These are phyloP conservation scores for Rhorus exstirpatorius DNA, from an alignment of 2,888 invertebrate species.

Conservation along the genomic window DNA sequence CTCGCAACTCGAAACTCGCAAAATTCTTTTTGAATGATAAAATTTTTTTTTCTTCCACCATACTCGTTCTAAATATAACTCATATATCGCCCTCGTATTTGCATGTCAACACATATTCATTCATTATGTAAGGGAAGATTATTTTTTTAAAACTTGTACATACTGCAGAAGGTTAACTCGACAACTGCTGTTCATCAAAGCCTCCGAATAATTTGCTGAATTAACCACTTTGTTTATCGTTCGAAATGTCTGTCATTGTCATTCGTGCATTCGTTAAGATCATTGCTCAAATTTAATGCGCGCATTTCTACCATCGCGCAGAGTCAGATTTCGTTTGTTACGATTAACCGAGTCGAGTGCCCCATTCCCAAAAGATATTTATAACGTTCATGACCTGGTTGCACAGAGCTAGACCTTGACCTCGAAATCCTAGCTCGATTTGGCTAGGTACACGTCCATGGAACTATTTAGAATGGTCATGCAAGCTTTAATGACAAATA, in stretches of 20 bases:
- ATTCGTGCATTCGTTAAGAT: background rate
- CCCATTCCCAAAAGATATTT: constrained; percentile 60
- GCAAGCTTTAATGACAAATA: constrained; percentile 6
- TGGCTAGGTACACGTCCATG: background rate
- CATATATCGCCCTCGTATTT: constrained; percentile 47
- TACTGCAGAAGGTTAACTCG: constrained; percentile 65
- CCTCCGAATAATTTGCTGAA: constrained; percentile 31
- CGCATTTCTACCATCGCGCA: background rate
- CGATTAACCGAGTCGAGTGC: background rate
- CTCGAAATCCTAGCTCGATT: constrained; percentile 70
- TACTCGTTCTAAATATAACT: constrained; percentile 62
- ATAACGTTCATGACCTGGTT: constrained; percentile 71
- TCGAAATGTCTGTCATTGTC: background rate
- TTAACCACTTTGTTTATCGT: background rate
- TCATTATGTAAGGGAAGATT: constrained; percentile 79
- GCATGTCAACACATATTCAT: constrained; percentile 68
- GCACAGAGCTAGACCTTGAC: constrained; percentile 62
- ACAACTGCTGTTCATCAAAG: constrained; percentile 47
- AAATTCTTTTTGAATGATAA: constrained; percentile 1
- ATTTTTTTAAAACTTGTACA: too few relatives aligned
- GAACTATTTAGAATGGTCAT: constrained; percentile 3
- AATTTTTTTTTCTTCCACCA: constrained; percentile 51
- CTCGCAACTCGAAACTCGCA: constrained; percentile 10
- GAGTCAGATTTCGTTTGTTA: background rate
- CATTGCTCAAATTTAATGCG: background rate